phyloP scores from a whole-genome alignment of 2,797 vertebrate species.

The Champsocephalus gunnari region DNA sequence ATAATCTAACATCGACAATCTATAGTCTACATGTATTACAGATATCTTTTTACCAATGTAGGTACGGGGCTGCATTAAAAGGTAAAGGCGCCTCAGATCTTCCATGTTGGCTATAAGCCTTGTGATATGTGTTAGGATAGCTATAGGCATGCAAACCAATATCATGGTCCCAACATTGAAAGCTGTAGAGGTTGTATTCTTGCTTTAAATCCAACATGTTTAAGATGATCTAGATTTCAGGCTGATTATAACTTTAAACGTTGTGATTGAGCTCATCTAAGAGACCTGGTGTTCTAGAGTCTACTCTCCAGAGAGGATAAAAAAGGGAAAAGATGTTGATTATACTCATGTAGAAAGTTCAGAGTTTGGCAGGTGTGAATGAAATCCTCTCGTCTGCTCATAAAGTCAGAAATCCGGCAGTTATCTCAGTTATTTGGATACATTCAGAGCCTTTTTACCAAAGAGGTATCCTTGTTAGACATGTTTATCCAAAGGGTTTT shows the following conservation, averaged over 20 bases:
- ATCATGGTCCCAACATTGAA: background rate
- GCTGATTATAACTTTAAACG: background rate
- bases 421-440: background rate
- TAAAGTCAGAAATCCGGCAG: too few relatives aligned
- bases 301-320: background rate
- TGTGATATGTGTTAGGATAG: background rate
- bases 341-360: background rate
- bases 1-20: background rate
- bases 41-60: background rate
- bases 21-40: background rate
- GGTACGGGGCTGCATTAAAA: too few relatives aligned
- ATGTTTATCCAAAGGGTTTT: conserved; percentile 12
- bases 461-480: conserved; percentile 10
- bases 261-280: background rate
- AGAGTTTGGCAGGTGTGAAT: conserved; percentile 40
- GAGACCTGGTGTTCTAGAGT: background rate
- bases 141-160: background rate
- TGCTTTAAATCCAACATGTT: too few relatives aligned
- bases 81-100: too few relatives aligned
- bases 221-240: too few relatives aligned
- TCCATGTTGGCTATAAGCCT: background rate
- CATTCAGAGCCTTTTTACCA: conserved; percentile 6
- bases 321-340: background rate
- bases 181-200: too few relatives aligned
- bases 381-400: background rate